A percentile compares a stretch with the other conserved stretches of the same genome.
phyloP scores from a whole-genome alignment of 2,888 invertebrate species.

The Andrena fulva region DNA sequence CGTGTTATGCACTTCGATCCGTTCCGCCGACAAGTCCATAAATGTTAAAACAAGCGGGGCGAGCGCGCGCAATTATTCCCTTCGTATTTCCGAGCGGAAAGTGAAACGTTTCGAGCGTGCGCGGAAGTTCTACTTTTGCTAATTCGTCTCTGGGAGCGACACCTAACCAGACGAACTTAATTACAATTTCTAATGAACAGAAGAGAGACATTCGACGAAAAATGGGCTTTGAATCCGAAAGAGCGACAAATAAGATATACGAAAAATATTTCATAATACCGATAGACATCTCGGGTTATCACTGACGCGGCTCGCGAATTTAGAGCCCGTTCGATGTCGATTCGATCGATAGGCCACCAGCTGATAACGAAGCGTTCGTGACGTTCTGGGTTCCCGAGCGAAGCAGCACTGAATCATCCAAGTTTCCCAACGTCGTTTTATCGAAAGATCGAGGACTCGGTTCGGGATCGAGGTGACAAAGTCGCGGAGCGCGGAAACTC shows the following conservation, averaged over 20 bases:
- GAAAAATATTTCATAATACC: no score
- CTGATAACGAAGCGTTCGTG: constrained; percentile 41
- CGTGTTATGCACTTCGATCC: constrained; percentile 28
- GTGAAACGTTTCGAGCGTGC: background rate
- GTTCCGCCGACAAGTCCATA: constrained; percentile 9
- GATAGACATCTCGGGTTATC: no score
- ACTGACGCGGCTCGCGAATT: background rate
- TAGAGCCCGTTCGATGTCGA: constrained; percentile 38
- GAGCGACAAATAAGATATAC: no score
- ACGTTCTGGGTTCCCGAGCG: background rate
- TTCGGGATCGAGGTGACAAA: background rate
- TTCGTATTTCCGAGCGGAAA: constrained; percentile 5
- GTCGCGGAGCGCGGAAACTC: background rate
- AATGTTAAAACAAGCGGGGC: constrained; percentile 13
- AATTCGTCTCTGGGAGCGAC: background rate
- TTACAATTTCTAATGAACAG: background rate
- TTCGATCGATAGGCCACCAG: constrained; percentile 40
- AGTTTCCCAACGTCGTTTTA: background rate
- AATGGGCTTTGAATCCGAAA: no score
- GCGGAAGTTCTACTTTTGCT: background rate
- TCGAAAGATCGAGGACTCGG: background rate
- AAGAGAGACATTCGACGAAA: no score
- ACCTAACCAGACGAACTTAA: background rate
- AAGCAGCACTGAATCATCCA: background rate
- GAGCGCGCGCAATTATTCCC: constrained; percentile 19